Percentiles rank a stretch among this genome's conserved stretches.
Evolutionary conservation across 1,140 invertebrate genomes (phyloP).

Genomic region (Ips nitidus): DNA sequence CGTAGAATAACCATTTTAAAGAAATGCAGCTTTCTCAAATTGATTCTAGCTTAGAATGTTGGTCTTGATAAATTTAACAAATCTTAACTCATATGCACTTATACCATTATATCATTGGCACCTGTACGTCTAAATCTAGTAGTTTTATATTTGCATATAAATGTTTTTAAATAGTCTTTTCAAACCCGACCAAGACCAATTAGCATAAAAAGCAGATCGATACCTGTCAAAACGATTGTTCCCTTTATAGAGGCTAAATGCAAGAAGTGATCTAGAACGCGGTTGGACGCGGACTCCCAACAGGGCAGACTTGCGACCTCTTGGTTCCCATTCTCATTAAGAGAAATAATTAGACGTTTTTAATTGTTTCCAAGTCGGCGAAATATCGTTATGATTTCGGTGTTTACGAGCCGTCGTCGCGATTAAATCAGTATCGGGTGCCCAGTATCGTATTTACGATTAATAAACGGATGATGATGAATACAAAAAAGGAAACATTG

Average conservation of each 20-base stretch:
- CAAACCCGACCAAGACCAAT: background rate
- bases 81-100: no score
- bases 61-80: no score
- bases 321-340: slow-evolving; percentile 47
- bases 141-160: no score
- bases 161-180: no score
- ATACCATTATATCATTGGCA: no score
- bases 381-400: slow-evolving; percentile 44
- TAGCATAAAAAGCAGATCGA: slow-evolving; percentile 30
- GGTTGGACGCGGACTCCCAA: slow-evolving; percentile 40
- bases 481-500: slow-evolving; percentile 10
- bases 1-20: no score
- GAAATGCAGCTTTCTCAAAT: no score
- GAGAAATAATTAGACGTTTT: slow-evolving; percentile 47
- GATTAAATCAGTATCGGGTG: slow-evolving; percentile 17
- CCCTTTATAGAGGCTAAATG: slow-evolving; percentile 3
- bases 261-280: slow-evolving; percentile 48
- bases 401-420: slow-evolving; percentile 37
- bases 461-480: slow-evolving; percentile 1
- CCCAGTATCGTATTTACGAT: slow-evolving; percentile 1
- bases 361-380: slow-evolving; percentile 39
- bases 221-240: slow-evolving; percentile 26
- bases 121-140: no score
- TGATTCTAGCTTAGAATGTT: no score
- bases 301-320: slow-evolving; percentile 42